Percentiles rank a stretch among this genome's conserved stretches.
These are phyloP conservation scores for Iselma pallidipennis DNA, from an alignment of 2,888 invertebrate genomes.

Conservation along the genomic window DNA sequence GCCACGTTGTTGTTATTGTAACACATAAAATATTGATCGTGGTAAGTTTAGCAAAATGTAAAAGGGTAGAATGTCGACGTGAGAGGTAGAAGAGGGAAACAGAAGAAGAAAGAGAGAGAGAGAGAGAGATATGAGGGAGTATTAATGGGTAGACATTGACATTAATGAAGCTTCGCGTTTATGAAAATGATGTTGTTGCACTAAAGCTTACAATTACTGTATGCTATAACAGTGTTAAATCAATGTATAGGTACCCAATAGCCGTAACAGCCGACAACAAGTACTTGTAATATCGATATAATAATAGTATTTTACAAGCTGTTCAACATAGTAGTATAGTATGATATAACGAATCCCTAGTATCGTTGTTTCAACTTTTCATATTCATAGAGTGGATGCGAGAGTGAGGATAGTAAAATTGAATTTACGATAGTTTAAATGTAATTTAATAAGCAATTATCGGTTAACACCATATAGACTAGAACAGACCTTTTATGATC, in stretches of 20 bases:
- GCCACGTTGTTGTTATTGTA: neutral
- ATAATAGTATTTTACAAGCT: conserved; percentile 38
- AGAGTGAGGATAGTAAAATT: conserved; percentile 28
- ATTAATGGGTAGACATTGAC: conserved; percentile 2
- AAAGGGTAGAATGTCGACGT: neutral
- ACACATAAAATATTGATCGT: too few relatives aligned
- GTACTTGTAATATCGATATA: conserved; percentile 37
- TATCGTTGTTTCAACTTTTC: conserved; percentile 45
- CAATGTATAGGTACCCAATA: conserved; percentile 32
- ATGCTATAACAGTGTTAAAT: conserved; percentile 32
- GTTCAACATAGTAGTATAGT: conserved; percentile 30
- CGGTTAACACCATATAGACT: conserved; percentile 33
- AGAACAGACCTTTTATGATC: neutral
- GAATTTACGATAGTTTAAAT: conserved; percentile 43
- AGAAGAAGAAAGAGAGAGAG: too few relatives aligned
- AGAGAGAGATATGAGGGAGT: too few relatives aligned
- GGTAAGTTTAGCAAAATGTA: neutral
- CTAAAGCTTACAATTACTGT: conserved; percentile 16
- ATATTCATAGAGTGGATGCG: conserved; percentile 32
- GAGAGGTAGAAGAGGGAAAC: neutral
- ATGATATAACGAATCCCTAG: conserved; percentile 10
- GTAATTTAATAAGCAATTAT: conserved; percentile 49
- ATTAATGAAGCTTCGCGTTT: neutral
- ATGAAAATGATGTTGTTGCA: conserved; percentile 2
- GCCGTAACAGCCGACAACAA: conserved; percentile 36